Evolutionary conservation across 1,140 invertebrate species (phyloP).

Genomic region (Drosophila murphyi): DNA sequence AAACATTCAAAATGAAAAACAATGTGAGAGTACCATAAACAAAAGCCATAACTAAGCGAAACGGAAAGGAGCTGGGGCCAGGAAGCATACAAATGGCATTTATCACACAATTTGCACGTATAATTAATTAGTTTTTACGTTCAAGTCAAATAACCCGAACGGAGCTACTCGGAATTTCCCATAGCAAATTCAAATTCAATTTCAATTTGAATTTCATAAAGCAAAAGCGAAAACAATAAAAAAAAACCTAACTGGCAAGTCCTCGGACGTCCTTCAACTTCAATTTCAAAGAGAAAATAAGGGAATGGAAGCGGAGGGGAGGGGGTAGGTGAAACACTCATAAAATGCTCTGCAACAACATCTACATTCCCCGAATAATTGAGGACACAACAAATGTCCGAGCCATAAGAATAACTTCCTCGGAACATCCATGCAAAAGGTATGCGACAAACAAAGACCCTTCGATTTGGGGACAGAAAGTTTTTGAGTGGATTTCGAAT

Average conservation of each 20-base stretch:
- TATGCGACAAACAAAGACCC: conserved; percentile 24
- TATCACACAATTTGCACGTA: conserved; percentile 76
- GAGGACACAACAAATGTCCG: conserved; percentile 27
- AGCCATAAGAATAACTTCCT: conserved; percentile 26
- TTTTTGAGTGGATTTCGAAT: not conserved
- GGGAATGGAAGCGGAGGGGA: not conserved
- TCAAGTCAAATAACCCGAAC: conserved; percentile 26
- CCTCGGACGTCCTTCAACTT: conserved; percentile 64
- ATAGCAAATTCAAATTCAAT: conserved; percentile 55
- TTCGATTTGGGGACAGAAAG: not conserved
- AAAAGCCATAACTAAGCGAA: conserved; percentile 36
- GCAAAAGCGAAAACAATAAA: conserved; percentile 47
- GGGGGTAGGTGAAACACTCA: not conserved
- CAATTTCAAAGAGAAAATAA: not conserved
- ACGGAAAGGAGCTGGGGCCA: conserved; percentile 8
- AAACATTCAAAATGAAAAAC: conserved; percentile 32
- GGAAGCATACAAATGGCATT: conserved; percentile 52
- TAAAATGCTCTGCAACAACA: conserved; percentile 30
- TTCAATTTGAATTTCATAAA: conserved; percentile 75
- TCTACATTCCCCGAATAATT: conserved; percentile 38
- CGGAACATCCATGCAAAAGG: not conserved
- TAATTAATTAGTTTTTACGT: conserved; percentile 75
- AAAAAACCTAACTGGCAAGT: conserved; percentile 34
- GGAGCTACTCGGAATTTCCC: conserved; percentile 43
- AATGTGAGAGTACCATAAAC: conserved; percentile 2